Conservation (phyloP, 2,797 vertebrate species). For the Notoglanidium macrostoma region DNA sequence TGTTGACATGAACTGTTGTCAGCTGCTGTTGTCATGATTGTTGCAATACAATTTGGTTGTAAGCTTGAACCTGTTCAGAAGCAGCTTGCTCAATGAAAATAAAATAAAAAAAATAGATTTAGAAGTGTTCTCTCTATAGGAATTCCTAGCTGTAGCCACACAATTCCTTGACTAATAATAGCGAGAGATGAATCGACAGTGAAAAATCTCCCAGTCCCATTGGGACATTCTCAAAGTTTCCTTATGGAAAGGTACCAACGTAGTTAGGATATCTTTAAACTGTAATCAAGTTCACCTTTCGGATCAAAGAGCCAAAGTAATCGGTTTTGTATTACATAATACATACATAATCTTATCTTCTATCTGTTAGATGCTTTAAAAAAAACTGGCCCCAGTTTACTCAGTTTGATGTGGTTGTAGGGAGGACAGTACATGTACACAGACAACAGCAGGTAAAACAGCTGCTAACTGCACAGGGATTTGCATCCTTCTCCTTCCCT, state of each 20-base stretch:
- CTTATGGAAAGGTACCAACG: not conserved
- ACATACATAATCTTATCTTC: not conserved
- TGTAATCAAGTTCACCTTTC: not conserved
- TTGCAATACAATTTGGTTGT: not conserved
- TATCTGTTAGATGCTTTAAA: not conserved
- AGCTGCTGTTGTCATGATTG: not conserved
- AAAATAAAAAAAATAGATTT: not conserved
- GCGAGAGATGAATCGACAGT: not conserved
- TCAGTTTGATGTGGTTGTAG: conserved; percentile 60
- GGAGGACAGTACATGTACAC: conserved; percentile 64
- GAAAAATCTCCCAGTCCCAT: not conserved
- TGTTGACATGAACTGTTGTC: not conserved
- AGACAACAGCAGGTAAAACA: conserved; percentile 69
- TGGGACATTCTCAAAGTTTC: not conserved
- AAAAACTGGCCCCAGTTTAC: not conserved
- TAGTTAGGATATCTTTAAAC: not conserved
- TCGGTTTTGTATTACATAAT: not conserved
- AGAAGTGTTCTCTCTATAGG: not conserved
- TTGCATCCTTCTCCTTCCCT: conserved; percentile 75
- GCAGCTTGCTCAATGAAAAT: not conserved
- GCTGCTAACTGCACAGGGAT: conserved; percentile 70
- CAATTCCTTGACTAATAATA: not conserved
- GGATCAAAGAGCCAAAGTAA: not conserved
- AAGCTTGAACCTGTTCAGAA: not conserved
- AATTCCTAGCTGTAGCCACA: no score